A percentile compares a stretch with the other conserved stretches of the same genome.
Conservation (phyloP, 2,888 invertebrate genomes). For the Eulithis prunata region DNA sequence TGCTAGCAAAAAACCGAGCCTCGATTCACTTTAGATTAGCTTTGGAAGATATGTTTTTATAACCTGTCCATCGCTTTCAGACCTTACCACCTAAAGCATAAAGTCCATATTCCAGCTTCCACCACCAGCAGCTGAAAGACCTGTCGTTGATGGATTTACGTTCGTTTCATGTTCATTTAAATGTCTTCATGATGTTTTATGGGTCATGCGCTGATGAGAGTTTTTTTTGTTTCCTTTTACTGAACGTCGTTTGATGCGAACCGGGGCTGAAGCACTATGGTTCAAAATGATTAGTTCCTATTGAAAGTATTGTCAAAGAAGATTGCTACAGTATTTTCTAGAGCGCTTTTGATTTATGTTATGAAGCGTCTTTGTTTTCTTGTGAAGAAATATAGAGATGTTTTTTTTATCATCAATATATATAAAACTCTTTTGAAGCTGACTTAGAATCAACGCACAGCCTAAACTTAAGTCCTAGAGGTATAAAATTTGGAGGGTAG, state of each 20-base stretch:
- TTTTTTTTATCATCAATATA: no score
- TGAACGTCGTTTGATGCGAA: conserved; percentile 10
- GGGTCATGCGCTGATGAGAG: conserved; percentile 31
- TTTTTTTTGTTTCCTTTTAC: conserved; percentile 31
- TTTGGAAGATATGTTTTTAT: background rate
- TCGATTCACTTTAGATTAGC: conserved; percentile 1
- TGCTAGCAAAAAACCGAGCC: background rate
- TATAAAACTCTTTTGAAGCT: no score
- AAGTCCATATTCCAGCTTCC: background rate
- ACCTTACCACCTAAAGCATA: conserved; percentile 1
- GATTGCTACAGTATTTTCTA: background rate
- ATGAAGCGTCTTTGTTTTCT: background rate
- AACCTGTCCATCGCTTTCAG: background rate
- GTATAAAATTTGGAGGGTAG: no score
- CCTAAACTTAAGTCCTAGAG: no score
- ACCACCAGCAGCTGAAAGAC: conserved; percentile 17
- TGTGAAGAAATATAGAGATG: background rate
- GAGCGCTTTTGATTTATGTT: background rate
- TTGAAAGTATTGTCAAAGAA: background rate
- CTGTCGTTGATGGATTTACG: conserved; percentile 34
- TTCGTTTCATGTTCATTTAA: conserved; percentile 26
- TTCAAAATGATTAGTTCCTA: background rate
- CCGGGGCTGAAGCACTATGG: background rate
- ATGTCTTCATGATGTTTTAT: conserved; percentile 36
- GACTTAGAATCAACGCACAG: no score